These are phyloP conservation scores for Buceros bicornis DNA, from an alignment of 2,797 vertebrate genomes.

Conservation along the genomic window DNA sequence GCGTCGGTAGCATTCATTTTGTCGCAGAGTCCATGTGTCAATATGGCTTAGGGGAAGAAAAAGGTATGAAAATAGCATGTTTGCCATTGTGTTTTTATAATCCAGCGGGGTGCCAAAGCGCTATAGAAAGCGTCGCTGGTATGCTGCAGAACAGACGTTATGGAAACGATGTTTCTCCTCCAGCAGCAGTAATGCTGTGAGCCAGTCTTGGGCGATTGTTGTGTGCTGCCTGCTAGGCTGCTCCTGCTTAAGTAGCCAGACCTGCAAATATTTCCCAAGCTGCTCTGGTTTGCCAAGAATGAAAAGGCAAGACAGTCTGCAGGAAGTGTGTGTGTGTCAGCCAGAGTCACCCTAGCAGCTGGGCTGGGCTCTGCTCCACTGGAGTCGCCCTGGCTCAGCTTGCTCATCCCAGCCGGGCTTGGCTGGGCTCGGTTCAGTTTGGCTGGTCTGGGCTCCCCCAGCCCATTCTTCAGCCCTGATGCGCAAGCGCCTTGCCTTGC, in stretches of 20 bases:
- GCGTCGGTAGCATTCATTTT: neutral
- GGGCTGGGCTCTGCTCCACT: neutral
- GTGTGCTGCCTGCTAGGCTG: neutral
- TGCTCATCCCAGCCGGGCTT: accelerated
- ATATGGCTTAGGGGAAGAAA: neutral
- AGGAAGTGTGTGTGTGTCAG: neutral
- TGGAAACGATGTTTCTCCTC: neutral
- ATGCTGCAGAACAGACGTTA: neutral
- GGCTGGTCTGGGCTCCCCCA: neutral
- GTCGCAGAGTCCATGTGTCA: neutral
- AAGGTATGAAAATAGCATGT: neutral
- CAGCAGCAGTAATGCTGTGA: neutral
- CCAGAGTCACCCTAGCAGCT: neutral
- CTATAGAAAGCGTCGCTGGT: neutral
- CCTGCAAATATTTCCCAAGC: neutral
- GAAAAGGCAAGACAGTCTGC: neutral
- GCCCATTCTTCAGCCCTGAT: neutral
- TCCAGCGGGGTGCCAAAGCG: neutral
- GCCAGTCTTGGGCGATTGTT: neutral
- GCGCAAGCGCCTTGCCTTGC: neutral
- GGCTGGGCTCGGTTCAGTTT: neutral
- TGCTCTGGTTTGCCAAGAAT: neutral
- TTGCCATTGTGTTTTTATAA: neutral
- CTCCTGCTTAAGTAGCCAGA: neutral
- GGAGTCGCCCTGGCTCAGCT: neutral